A percentile compares a stretch with the other conserved stretches of the same genome.
These are phyloP conservation scores for Nixonia krombeini DNA, from an alignment of 1,140 invertebrate genomes.

Conservation along the genomic window DNA sequence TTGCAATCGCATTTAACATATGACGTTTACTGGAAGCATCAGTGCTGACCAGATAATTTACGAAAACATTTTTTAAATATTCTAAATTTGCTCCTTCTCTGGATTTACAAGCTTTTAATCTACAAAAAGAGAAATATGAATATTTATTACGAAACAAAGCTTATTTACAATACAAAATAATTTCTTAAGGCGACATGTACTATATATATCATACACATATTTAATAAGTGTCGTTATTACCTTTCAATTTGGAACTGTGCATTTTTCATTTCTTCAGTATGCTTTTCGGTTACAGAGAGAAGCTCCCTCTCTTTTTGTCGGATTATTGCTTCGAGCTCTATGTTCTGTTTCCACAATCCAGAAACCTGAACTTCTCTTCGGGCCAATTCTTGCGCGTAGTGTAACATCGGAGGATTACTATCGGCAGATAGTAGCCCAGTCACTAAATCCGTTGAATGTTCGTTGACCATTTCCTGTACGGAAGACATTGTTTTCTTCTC, in stretches of 20 bases:
- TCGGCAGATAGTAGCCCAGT: slow-evolving; percentile 59
- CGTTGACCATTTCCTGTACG: slow-evolving; percentile 13
- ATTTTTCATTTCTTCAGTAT: slow-evolving; percentile 73
- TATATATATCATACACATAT: too few species aligned
- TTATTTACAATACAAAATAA: too few species aligned
- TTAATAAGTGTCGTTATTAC: too few species aligned
- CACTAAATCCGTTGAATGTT: slow-evolving; percentile 55
- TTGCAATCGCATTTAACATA: slow-evolving; percentile 91
- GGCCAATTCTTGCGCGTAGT: slow-evolving; percentile 88
- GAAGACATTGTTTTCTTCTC: slow-evolving; percentile 20
- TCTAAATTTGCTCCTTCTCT: slow-evolving; percentile 89
- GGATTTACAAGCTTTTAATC: slow-evolving; percentile 82
- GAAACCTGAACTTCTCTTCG: slow-evolving; percentile 86
- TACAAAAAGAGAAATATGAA: too few species aligned
- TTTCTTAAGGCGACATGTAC: too few species aligned
- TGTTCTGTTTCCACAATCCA: slow-evolving; percentile 80
- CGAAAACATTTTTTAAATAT: slow-evolving; percentile 91
- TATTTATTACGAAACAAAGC: too few species aligned
- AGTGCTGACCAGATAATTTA: slow-evolving; percentile 83
- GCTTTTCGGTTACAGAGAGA: slow-evolving; percentile 73
- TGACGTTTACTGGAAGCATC: slow-evolving; percentile 80
- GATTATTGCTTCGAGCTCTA: slow-evolving; percentile 78
- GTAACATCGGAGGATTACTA: slow-evolving; percentile 81
- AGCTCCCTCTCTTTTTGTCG: slow-evolving; percentile 77
- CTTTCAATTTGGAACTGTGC: slow-evolving; percentile 71